Percentiles rank a stretch among this genome's conserved stretches.
Conservation (phyloP, 2,113 vertebrate species). For the Nothobranchius kuhntae region DNA sequence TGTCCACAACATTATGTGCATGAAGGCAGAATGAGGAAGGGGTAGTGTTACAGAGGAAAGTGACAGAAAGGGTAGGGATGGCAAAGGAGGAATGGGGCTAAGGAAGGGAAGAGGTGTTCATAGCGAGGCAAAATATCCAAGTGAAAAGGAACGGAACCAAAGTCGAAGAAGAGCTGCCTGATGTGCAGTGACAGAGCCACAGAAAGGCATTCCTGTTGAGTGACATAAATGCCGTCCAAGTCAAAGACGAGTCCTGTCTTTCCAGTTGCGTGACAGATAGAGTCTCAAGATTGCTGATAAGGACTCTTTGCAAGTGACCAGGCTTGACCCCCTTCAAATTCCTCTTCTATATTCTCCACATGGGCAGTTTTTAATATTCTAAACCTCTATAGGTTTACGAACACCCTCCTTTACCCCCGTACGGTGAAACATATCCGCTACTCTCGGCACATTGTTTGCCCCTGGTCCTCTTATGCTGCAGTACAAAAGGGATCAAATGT, state of each 20-base stretch:
- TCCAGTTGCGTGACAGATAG: constrained; percentile 66
- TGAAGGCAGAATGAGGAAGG: constrained; percentile 36
- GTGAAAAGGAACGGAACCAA: not conserved
- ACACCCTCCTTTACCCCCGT: constrained; percentile 40
- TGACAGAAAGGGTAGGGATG: constrained; percentile 3
- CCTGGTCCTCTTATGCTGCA: constrained; percentile 41
- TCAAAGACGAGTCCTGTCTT: constrained; percentile 65
- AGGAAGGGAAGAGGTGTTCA: not conserved
- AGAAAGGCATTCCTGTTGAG: constrained; percentile 61
- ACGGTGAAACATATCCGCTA: constrained; percentile 68
- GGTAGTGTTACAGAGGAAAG: constrained; percentile 53
- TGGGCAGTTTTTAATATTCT: constrained; percentile 47
- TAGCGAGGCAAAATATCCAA: constrained; percentile 6
- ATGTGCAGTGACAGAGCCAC: constrained; percentile 29
- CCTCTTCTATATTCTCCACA: constrained; percentile 20
- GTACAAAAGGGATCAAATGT: constrained; percentile 77
- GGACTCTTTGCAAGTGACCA: constrained; percentile 54
- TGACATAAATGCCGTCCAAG: constrained; percentile 65
- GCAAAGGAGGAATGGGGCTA: not conserved
- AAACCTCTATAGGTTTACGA: constrained; percentile 47
- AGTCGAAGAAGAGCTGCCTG: not conserved
- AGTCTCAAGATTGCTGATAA: constrained; percentile 71
- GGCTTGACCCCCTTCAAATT: constrained; percentile 59
- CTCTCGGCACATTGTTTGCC: constrained; percentile 70
- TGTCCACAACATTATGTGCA: constrained; percentile 57